Evolutionary conservation across 2,113 vertebrate genomes (phyloP).

Genomic region (Dolichallabes microphthalmus): DNA sequence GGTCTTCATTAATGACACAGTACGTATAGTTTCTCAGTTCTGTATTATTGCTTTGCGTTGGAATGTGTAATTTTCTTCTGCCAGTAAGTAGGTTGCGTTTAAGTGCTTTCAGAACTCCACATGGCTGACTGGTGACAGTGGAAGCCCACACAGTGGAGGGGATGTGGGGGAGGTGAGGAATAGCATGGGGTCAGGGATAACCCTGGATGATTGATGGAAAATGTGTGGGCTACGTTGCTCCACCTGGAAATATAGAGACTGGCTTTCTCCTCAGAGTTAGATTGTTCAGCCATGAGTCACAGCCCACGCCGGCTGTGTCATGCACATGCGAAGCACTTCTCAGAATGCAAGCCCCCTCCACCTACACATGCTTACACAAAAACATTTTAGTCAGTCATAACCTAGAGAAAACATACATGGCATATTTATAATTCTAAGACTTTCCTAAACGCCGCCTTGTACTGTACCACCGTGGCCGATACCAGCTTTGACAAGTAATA

Average conservation of each 20-base stretch:
- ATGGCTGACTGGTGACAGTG: conserved; percentile 15
- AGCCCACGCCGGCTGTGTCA: conserved; percentile 19
- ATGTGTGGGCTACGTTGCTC: conserved; percentile 23
- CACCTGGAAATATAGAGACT: conserved; percentile 36
- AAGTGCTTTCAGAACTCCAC: conserved; percentile 41
- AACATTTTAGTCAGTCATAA: conserved; percentile 20
- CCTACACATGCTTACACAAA: background rate
- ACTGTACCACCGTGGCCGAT: background rate
- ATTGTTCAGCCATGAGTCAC: conserved; percentile 38
- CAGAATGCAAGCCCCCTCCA: conserved; percentile 17
- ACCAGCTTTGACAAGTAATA: background rate
- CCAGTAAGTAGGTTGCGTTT: conserved; percentile 36
- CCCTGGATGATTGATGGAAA: conserved; percentile 30
- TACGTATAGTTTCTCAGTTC: conserved; percentile 40
- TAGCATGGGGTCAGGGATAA: conserved; percentile 30
- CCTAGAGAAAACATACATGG: conserved; percentile 6
- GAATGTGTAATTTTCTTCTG: conserved; percentile 47
- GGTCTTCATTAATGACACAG: conserved; percentile 58
- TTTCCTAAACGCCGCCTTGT: background rate
- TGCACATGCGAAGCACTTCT: conserved; percentile 27
- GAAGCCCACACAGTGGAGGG: conserved; percentile 14
- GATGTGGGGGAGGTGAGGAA: conserved; percentile 2
- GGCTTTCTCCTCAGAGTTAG: conserved; percentile 27
- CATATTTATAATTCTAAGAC: conserved; percentile 2
- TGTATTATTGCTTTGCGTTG: conserved; percentile 24